These are phyloP conservation scores for Carduelis carduelis DNA, from an alignment of 2,797 vertebrate species.

Conservation along the genomic window DNA sequence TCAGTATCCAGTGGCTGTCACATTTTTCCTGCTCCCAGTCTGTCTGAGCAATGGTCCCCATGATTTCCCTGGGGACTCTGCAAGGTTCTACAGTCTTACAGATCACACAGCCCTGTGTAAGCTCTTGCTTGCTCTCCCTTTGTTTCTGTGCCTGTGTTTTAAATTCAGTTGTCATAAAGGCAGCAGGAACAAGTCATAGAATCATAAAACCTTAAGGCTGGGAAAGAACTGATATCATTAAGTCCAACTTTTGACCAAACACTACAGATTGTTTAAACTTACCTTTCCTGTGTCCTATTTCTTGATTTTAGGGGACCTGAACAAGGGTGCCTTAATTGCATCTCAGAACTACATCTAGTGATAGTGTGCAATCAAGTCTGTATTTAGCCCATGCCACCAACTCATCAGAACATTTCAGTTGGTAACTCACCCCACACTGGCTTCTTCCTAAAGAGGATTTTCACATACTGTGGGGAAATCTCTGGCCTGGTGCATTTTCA, in stretches of 20 bases:
- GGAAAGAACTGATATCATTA: neutral
- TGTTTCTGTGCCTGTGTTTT: neutral
- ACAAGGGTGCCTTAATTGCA: neutral
- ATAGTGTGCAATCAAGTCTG: neutral
- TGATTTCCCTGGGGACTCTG: neutral
- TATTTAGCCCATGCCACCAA: neutral
- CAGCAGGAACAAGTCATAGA: neutral
- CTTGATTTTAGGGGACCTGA: neutral
- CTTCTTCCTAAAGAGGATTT: neutral
- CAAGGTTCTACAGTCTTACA: accelerated
- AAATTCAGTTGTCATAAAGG: neutral
- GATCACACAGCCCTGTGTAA: neutral
- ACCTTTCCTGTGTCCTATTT: neutral
- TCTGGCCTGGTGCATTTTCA: neutral
- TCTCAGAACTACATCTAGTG: neutral
- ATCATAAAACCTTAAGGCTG: neutral
- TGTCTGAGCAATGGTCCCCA: neutral
- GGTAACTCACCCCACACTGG: neutral
- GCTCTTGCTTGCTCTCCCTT: neutral
- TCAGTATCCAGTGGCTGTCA: neutral
- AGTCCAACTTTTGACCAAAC: neutral
- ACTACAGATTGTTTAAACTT: neutral
- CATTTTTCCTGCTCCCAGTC: neutral
- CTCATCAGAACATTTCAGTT: neutral
- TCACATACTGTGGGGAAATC: neutral